A percentile compares a stretch with the other conserved stretches of the same genome.
Conservation (phyloP, 35 echinoderm and acorn worm genomes). For the Apostichopus parvimensis region DNA sequence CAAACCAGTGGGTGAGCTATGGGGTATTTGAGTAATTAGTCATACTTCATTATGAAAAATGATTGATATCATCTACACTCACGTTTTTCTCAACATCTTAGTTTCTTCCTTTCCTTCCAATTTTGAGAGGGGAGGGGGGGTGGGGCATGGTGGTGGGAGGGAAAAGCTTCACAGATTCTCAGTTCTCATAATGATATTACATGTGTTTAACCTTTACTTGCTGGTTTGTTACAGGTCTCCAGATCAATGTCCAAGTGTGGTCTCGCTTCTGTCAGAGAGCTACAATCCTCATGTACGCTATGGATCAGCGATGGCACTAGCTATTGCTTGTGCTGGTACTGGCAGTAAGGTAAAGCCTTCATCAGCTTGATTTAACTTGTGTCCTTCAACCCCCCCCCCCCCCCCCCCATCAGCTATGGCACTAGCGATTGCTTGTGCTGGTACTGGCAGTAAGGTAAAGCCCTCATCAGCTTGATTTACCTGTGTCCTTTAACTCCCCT, state of each 20-base stretch:
- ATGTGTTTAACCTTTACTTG: too few species aligned
- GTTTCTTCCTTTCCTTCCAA: too few species aligned
- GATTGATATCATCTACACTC: background rate
- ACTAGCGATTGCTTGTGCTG: conserved; percentile 91
- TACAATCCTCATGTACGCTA: conserved; percentile 97
- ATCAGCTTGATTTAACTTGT: background rate
- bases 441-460: conserved; percentile 90
- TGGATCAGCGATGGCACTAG: conserved; percentile 94
- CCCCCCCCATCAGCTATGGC: conserved; percentile 75
- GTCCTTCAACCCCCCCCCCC: too few species aligned
- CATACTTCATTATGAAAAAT: background rate
- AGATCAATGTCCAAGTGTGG: conserved; percentile 90
- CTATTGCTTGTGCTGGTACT: conserved; percentile 94
- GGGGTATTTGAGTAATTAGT: background rate
- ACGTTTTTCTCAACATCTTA: background rate
- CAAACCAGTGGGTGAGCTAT: background rate
- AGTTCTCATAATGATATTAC: too few species aligned
- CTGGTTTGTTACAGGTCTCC: conserved; percentile 66
- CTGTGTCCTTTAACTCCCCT: too few species aligned
- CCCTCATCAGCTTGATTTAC: background rate
- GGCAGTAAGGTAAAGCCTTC: conserved; percentile 79
- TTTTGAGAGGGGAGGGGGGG: too few species aligned
- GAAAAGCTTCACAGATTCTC: too few species aligned
- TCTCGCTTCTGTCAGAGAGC: conserved; percentile 93
- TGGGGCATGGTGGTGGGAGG: too few species aligned